Base-by-base conservation (phyloP, 2,797 vertebrate species). In the Chrosomus eos region DNA sequence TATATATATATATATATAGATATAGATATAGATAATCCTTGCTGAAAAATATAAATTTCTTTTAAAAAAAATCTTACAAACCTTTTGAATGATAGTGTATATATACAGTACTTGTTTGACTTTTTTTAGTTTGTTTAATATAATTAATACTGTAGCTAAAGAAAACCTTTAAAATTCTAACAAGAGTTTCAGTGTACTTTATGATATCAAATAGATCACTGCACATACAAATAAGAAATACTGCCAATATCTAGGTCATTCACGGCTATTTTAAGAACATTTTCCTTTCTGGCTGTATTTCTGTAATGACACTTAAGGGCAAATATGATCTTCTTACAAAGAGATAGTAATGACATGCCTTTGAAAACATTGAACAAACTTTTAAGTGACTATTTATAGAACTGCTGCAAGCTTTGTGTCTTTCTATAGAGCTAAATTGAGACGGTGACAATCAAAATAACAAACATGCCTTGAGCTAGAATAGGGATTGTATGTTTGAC, bases 371-470 rank as follows among this genome's bases (percentile, higher is more conserved):
- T 75, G 40, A 84, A 82, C 78, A 70, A 48, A 81, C 80, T 48
- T 38, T 71, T 45, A 62, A 70, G 81, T 67, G 26, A 67, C 85
- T 88, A 83, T 87, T 80, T 80, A 80, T 87, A 88, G 80, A 66
- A 75, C 18, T 0, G 10, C 62, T 36, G 68, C 70, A 60, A 80
- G 85, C 62, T 80, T 84, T 55, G 36, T 87, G 73, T 66, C 53
- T 87, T 85, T 85, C 23, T 85, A 43, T 76, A 64, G 79, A 53
- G n/a, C 43, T 80, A 38, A 70, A 80, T 36, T 40, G 58, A 68
- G 78, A 58, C 26, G 6, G 21, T 68, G 60, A 13, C 64, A 81
- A 81, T 84, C 81, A 84, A 23, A 76, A 31, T 38, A 43, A 38
- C 64, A 13, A 40, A 60, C 75, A 21, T 23, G 18, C 40, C 28